Evolutionary conservation across 2,797 vertebrate species (phyloP).

Genomic region (Hydrocynus forskahlii): DNA sequence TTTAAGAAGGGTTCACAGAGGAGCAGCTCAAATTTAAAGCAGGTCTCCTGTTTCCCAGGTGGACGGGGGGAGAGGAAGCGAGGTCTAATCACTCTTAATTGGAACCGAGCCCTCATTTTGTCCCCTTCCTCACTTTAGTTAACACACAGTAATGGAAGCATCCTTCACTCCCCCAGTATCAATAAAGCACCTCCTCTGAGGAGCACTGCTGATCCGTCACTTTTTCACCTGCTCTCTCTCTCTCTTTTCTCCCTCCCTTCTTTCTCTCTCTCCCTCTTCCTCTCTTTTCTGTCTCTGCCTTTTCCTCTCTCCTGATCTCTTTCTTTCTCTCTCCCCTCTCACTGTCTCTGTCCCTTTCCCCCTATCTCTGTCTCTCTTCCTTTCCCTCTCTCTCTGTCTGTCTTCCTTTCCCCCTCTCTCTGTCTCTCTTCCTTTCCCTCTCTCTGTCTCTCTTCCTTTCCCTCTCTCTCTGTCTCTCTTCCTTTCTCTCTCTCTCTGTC

Average conservation of each 20-base stretch:
- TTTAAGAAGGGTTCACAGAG: neutral
- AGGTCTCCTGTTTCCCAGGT: neutral
- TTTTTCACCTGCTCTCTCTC: neutral
- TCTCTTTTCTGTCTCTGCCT: too few species aligned
- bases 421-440: too few species aligned
- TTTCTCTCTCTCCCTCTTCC: too few species aligned
- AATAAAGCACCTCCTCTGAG: slow-evolving; percentile 9
- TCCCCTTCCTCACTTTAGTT: neutral
- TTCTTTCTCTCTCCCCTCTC: neutral
- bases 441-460: too few species aligned
- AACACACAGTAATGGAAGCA: neutral
- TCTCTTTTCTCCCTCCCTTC: neutral
- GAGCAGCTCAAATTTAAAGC: neutral
- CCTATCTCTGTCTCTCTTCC: too few species aligned
- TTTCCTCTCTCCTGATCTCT: too few species aligned
- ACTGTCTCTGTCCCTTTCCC: neutral
- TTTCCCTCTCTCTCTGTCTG: too few species aligned
- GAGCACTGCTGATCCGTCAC: neutral
- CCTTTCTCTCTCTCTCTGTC: too few species aligned
- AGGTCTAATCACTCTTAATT: slow-evolving; percentile 1
- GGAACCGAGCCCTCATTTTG: neutral
- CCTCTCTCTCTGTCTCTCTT: too few species aligned
- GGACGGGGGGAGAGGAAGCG: neutral
- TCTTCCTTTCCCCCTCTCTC: too few species aligned
- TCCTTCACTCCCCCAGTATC: neutral